A percentile compares a stretch with the other conserved stretches of the same genome.
Conservation (phyloP, 23 tunicate species). For the Ciona savignyi region DNA sequence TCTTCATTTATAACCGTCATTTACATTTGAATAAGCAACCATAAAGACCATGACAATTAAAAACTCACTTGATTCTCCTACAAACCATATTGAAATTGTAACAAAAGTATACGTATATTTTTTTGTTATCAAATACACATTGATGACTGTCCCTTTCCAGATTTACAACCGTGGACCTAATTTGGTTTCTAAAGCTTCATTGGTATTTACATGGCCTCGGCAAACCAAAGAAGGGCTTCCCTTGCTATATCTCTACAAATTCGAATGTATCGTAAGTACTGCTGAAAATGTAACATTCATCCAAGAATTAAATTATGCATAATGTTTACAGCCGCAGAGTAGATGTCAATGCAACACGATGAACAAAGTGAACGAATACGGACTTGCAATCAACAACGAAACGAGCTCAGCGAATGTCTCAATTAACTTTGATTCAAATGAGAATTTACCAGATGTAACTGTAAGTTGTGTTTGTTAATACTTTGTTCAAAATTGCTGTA, state of each 20-base stretch:
- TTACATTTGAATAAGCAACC: too few species aligned
- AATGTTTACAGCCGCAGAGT: neutral
- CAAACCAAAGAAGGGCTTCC: conserved; percentile 12
- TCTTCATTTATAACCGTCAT: too few species aligned
- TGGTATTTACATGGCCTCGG: conserved; percentile 31
- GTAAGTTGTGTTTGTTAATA: neutral
- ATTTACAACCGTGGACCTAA: conserved; percentile 45
- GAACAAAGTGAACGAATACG: neutral
- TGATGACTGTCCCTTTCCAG: too few species aligned
- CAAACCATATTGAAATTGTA: too few species aligned
- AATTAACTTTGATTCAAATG: neutral
- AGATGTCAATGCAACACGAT: neutral
- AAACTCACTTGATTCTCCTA: too few species aligned
- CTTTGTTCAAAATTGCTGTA: neutral
- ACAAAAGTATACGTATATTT: too few species aligned
- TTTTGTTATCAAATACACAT: too few species aligned
- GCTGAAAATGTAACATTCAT: too few species aligned
- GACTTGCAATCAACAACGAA: neutral
- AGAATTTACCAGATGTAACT: neutral
- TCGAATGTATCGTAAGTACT: conserved; percentile 28
- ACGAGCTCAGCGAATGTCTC: neutral
- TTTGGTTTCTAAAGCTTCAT: conserved; percentile 5
- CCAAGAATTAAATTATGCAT: neutral
- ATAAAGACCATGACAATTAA: too few species aligned
- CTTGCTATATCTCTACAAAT: conserved; percentile 20